Conservation (phyloP, 2,113 vertebrate genomes). For the Mastomys coucha region DNA sequence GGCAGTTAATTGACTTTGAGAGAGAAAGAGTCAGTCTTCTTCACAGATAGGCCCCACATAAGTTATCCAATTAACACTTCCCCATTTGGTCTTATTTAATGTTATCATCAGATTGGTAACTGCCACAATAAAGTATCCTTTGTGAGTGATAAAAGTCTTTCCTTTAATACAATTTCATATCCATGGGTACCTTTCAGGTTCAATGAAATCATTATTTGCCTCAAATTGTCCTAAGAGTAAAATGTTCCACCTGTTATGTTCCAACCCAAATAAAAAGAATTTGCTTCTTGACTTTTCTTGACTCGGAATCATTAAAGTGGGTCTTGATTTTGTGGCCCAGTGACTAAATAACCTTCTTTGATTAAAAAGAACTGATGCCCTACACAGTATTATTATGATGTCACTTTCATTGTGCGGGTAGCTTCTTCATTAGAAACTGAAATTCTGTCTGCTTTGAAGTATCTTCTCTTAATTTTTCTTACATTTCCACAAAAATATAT, state of each 20-base stretch:
- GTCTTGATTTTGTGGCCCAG: conserved; percentile 2
- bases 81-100: not conserved
- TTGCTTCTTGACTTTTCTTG: conserved; percentile 42
- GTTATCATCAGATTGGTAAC: not conserved
- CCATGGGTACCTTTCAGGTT: not conserved
- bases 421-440: not conserved
- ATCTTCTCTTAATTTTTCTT: not conserved
- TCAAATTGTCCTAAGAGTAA: not conserved
- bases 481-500: conserved; percentile 5
- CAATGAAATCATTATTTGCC: not conserved
- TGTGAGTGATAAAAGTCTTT: not conserved
- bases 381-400: not conserved
- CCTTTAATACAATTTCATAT: not conserved
- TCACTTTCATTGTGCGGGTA: not conserved
- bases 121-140: not conserved
- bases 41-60: too few relatives aligned
- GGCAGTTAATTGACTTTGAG: not conserved
- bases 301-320: not conserved
- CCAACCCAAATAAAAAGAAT: not conserved
- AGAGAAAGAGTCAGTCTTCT: not conserved
- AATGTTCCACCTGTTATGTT: not conserved
- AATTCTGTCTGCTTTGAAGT: conserved; percentile 8
- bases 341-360: not conserved
- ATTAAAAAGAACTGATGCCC: conserved; percentile 18
- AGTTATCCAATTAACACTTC: not conserved